Evolutionary conservation across 2,797 vertebrate genomes (phyloP).

Genomic region (Pterois miles): DNA sequence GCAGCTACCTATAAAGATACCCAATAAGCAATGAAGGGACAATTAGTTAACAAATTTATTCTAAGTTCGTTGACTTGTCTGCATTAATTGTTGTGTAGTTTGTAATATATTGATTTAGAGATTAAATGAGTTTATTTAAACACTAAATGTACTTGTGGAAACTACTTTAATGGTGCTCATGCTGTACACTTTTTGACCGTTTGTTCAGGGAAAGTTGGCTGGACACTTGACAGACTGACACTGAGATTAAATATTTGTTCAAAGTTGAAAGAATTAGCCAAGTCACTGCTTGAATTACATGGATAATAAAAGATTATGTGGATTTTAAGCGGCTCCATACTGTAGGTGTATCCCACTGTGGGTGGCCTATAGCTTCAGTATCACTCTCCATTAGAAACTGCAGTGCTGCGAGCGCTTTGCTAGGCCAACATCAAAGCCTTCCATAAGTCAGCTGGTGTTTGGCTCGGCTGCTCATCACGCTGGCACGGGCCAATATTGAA

Average conservation of each 20-base stretch:
- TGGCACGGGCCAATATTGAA: constrained; percentile 44
- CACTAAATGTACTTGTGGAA: constrained; percentile 11
- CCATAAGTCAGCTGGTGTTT: constrained; percentile 70
- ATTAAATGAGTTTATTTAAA: constrained; percentile 8
- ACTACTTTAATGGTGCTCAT: constrained; percentile 14
- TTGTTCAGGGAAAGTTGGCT: constrained; percentile 35
- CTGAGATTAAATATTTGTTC: constrained; percentile 34
- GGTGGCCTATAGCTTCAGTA: constrained; percentile 42
- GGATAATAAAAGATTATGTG: constrained; percentile 37
- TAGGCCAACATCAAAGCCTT: constrained; percentile 60
- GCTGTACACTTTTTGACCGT: constrained; percentile 11
- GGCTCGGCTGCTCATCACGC: constrained; percentile 44
- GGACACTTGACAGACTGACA: constrained; percentile 25
- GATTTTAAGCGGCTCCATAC: not conserved
- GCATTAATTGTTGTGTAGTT: not conserved
- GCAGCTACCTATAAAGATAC: not conserved
- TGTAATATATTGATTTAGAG: constrained; percentile 5
- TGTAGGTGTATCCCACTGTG: not conserved
- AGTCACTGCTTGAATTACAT: constrained; percentile 19
- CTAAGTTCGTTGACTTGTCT: not conserved
- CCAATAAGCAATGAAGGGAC: not conserved
- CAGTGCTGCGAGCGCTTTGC: constrained; percentile 5
- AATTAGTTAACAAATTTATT: not conserved
- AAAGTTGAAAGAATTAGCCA: constrained; percentile 16
- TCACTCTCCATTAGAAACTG: constrained; percentile 25